A percentile compares a stretch with the other conserved stretches of the same genome.
Conservation (phyloP, 2,113 vertebrate species). For the Pristiophorus japonicus region DNA sequence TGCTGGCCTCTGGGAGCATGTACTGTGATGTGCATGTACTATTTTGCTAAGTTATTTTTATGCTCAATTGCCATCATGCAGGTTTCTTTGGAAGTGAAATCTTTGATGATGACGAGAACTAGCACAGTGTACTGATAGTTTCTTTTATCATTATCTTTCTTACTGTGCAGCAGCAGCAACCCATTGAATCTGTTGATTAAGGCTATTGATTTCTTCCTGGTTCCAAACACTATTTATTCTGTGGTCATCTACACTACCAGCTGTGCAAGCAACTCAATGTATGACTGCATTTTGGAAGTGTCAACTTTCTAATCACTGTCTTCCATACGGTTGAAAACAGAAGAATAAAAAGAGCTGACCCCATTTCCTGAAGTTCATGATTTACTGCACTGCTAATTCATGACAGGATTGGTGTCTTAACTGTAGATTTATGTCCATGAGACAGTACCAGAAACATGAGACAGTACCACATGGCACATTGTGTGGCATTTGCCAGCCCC, state of each 20-base stretch:
- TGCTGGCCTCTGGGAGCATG: not conserved
- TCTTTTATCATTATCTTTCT: not conserved
- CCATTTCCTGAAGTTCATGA: not conserved
- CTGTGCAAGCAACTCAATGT: not conserved
- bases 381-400: not conserved
- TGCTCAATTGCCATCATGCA: not conserved
- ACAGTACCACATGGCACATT: not conserved
- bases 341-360: not conserved
- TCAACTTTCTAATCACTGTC: not conserved
- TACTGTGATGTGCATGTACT: not conserved
- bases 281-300: not conserved
- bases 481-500: not conserved
- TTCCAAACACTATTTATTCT: not conserved
- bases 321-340: not conserved
- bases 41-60: not conserved
- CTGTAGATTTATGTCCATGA: not conserved
- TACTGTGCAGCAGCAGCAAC: not conserved
- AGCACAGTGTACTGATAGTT: not conserved
- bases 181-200: conserved; percentile 19
- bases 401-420: not conserved
- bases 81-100: not conserved
- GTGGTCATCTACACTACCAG: not conserved
- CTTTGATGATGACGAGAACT: not conserved
- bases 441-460: not conserved
- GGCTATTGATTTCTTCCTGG: not conserved